Conservation (phyloP, 2,888 invertebrate genomes). For the Catocala fraxini region DNA sequence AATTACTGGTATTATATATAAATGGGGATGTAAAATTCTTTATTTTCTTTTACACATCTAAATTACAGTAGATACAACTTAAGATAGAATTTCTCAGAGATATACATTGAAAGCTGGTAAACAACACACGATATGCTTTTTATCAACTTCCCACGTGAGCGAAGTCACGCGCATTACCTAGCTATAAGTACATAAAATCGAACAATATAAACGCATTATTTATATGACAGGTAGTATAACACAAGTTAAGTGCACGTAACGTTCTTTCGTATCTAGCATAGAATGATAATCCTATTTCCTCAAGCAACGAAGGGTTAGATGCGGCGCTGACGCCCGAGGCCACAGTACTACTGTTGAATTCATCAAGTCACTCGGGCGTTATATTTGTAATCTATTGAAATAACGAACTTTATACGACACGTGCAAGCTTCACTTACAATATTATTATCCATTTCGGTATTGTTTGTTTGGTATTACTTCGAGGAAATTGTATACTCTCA, state of each 20-base stretch:
- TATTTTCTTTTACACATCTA: no score
- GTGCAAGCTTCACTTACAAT: slow-evolving; percentile 8
- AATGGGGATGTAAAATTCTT: no score
- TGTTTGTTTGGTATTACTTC: neutral
- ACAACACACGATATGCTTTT: no score
- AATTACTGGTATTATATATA: no score
- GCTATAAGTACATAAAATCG: neutral
- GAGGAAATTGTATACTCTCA: no score
- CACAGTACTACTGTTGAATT: slow-evolving; percentile 62
- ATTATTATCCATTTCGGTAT: neutral
- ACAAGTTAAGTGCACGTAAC: neutral
- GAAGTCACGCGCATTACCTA: neutral
- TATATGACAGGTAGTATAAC: neutral
- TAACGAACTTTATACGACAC: slow-evolving; percentile 26
- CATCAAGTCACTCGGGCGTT: slow-evolving; percentile 61
- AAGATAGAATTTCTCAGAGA: no score
- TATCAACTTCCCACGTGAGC: no score
- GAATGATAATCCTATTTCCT: slow-evolving; percentile 64
- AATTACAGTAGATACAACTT: no score
- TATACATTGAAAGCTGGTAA: no score
- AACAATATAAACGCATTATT: neutral
- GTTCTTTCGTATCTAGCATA: slow-evolving; percentile 31
- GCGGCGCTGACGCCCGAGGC: slow-evolving; percentile 54
- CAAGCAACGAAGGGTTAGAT: slow-evolving; percentile 59
- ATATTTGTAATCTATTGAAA: slow-evolving; percentile 49